Conservation (phyloP, 2,113 vertebrate species). For the Ciconia stormi region DNA sequence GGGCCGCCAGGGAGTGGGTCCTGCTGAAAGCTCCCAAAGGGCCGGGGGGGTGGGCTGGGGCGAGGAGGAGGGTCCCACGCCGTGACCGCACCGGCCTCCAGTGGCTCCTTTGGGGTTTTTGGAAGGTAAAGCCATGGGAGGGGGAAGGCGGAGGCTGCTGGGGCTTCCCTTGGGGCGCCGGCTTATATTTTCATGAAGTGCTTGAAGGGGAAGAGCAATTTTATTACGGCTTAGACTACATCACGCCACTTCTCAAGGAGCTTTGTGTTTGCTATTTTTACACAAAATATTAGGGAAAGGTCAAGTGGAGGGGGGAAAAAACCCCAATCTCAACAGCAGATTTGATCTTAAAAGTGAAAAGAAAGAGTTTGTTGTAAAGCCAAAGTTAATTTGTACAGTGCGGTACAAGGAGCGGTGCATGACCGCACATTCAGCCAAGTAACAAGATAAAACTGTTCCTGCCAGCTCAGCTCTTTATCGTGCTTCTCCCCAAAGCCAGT, state of each 20-base stretch:
- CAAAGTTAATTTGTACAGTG: neutral
- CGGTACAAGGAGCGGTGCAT: neutral
- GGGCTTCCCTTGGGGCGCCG: neutral
- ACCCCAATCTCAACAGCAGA: neutral
- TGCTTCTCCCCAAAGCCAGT: neutral
- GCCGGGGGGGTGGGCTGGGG: neutral
- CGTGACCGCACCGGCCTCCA: accelerated
- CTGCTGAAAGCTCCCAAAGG: neutral
- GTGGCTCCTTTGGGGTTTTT: neutral
- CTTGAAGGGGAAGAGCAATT: neutral
- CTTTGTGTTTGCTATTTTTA: neutral
- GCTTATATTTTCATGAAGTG: neutral
- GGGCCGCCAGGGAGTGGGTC: neutral
- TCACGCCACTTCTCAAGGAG: neutral
- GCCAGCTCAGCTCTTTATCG: neutral
- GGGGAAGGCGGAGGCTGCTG: neutral
- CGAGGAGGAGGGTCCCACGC: accelerated
- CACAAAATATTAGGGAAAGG: neutral
- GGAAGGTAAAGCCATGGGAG: neutral
- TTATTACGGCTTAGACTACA: neutral
- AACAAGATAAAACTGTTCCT: neutral
- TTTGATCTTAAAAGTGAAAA: neutral
- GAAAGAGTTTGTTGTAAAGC: neutral
- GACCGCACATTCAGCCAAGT: neutral
- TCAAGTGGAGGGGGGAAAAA: neutral